Percentiles rank a stretch among this genome's conserved stretches.
Conservation (phyloP, 2,797 vertebrate genomes). For the Pantherophis alleghaniensis region DNA sequence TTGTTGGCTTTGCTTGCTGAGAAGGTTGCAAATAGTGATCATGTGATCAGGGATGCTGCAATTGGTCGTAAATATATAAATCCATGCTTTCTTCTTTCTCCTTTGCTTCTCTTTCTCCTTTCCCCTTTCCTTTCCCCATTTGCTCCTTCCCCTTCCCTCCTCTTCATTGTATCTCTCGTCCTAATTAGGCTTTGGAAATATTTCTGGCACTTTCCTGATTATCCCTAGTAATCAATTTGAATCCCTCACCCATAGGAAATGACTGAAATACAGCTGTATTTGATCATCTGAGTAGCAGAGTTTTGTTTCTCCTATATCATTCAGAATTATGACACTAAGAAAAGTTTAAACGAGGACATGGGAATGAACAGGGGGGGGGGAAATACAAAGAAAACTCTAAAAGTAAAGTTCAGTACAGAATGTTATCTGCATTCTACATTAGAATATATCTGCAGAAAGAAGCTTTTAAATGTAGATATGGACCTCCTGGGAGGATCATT, state of each 20-base stretch:
- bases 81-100: neutral
- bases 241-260: neutral
- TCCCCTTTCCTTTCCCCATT: neutral
- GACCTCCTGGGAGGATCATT: conserved; percentile 39
- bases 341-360: conserved; percentile 23
- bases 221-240: neutral
- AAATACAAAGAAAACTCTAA: conserved; percentile 17
- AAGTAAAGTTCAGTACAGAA: conserved; percentile 50
- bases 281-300: neutral
- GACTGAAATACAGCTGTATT: conserved; percentile 20
- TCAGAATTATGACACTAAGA: neutral
- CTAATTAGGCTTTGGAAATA: neutral
- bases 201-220: neutral
- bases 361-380: neutral
- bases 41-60: neutral
- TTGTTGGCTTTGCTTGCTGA: neutral
- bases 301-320: conserved; percentile 9
- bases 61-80: neutral
- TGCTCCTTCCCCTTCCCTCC: neutral
- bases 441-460: conserved; percentile 10
- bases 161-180: neutral
- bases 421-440: conserved; percentile 32
- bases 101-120: neutral
- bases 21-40: neutral
- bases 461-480: conserved; percentile 3